Conservation (phyloP, 2,113 vertebrate genomes). For the Actinemys pallida region DNA sequence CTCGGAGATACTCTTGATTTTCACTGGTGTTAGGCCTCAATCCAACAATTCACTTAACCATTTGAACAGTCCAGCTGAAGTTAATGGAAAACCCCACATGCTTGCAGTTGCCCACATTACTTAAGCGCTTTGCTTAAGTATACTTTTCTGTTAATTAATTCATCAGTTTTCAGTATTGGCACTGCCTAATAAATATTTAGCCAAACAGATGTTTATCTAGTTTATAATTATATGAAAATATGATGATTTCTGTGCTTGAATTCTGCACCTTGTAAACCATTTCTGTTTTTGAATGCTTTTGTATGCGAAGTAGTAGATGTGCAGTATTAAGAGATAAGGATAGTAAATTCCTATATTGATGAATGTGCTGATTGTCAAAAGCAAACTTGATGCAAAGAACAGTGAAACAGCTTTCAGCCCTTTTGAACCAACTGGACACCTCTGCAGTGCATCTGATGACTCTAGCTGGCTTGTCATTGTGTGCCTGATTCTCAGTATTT, state of each 20-base stretch:
- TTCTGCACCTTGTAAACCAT: background rate
- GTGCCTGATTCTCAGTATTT: conserved; percentile 51
- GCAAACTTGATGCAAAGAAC: background rate
- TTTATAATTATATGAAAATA: conserved; percentile 14
- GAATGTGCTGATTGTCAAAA: background rate
- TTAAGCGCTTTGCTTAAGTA: background rate
- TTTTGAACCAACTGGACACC: conserved; percentile 61
- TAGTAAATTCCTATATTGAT: background rate
- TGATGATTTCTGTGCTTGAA: conserved; percentile 8
- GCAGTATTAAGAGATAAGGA: background rate
- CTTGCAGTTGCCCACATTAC: background rate
- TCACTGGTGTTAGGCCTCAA: background rate
- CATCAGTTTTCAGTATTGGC: conserved; percentile 4
- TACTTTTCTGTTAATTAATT: background rate
- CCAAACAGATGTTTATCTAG: conserved; percentile 49
- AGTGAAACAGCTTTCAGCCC: conserved; percentile 15
- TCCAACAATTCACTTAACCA: background rate
- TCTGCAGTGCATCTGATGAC: conserved; percentile 56
- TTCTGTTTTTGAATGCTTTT: background rate
- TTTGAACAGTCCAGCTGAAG: background rate
- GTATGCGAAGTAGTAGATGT: background rate
- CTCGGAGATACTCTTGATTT: background rate
- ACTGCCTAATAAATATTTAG: conserved; percentile 13
- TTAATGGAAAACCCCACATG: background rate
- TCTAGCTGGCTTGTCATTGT: conserved; percentile 35